Conservation (phyloP, 2,797 vertebrate species). For the Chiloscyllium punctatum region DNA sequence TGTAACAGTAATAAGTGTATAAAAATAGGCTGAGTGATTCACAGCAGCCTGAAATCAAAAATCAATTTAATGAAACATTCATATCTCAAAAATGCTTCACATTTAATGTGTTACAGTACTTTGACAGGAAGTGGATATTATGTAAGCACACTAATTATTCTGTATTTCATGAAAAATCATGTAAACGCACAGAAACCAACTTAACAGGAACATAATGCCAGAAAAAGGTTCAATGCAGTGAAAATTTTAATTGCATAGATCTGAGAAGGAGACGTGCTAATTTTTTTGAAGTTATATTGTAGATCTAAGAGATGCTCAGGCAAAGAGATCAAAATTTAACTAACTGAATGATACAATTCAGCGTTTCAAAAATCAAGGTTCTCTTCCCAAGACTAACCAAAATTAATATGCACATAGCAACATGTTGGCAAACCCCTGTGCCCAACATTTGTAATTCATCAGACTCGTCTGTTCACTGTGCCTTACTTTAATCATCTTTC, state of each 20-base stretch:
- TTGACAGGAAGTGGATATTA: not conserved
- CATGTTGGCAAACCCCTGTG: not conserved
- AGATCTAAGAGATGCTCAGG: not conserved
- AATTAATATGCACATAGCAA: not conserved
- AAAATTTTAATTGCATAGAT: not conserved
- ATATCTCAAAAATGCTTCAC: not conserved
- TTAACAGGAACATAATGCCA: not conserved
- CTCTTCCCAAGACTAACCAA: not conserved
- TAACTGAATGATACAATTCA: not conserved
- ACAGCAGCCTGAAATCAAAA: not conserved
- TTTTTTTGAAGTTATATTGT: not conserved
- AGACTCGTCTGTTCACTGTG: not conserved
- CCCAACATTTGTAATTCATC: not conserved
- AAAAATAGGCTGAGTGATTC: not conserved
- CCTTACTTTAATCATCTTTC: not conserved
- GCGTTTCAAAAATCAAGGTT: not conserved
- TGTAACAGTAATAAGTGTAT: not conserved
- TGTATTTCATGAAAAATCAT: not conserved
- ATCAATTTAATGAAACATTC: not conserved
- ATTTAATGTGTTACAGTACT: not conserved
- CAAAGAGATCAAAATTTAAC: not conserved
- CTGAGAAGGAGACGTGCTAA: not conserved
- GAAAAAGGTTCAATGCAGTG: not conserved
- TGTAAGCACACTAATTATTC: not conserved
- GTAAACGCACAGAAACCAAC: not conserved